Conservation (phyloP, 2,113 vertebrate species). For the Mystacornis crossleyi region DNA sequence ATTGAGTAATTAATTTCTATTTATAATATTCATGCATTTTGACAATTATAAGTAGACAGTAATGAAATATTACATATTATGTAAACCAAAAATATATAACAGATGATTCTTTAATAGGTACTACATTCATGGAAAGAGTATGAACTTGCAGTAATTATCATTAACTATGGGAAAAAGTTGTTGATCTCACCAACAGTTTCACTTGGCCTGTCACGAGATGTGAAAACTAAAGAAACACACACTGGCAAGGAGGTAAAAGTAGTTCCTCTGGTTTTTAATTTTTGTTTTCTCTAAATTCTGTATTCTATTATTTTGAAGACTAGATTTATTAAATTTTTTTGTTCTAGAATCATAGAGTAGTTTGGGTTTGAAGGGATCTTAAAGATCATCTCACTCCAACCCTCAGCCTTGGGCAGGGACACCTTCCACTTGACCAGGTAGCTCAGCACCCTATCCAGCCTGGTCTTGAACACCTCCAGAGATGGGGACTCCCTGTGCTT, state of each 20-base stretch:
- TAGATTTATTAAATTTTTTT: not conserved
- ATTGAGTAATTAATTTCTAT: not conserved
- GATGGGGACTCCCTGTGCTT: not conserved
- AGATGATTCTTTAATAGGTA: slow-evolving; percentile 74
- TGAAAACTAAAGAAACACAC: not conserved
- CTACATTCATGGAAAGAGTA: slow-evolving; percentile 80
- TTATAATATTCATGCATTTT: not conserved
- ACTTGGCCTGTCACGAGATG: not conserved
- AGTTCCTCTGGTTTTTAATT: not conserved
- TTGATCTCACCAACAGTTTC: slow-evolving; percentile 52
- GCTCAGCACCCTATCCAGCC: not conserved
- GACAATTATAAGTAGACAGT: not conserved
- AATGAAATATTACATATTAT: not conserved
- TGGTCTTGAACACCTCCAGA: not conserved
- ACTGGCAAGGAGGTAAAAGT: slow-evolving; percentile 43
- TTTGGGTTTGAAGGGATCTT: not conserved
- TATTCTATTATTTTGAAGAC: not conserved
- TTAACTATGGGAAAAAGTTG: slow-evolving; percentile 83
- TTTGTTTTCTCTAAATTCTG: not conserved
- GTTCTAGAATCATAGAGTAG: not conserved
- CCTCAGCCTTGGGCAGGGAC: not conserved
- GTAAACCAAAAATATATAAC: not conserved
- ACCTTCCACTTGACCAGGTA: not conserved
- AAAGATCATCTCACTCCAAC: not conserved
- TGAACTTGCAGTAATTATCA: slow-evolving; percentile 76